Base-by-base conservation (phyloP, 2,113 vertebrate species). In the Sceloporus undulatus region DNA sequence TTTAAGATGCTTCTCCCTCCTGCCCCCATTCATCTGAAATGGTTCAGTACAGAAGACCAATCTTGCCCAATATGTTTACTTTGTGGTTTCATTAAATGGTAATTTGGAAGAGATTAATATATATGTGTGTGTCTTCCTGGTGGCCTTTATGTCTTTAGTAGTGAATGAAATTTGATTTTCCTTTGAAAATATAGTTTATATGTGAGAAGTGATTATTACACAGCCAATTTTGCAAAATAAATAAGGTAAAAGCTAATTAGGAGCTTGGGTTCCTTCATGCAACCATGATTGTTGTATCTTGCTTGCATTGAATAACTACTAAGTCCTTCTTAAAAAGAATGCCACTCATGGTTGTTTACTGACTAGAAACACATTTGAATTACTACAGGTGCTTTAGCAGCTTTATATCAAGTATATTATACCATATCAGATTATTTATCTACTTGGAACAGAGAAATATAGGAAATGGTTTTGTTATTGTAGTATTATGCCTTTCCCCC, bases 71-170 rank as follows among this genome's bases (percentile, higher is more conserved):
- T 92, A 95, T 54, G 59, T 90, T 95, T 88, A 96, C 74, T 91
- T 7, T 95, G 75, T 91, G 89, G 87, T 94, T 96, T 96, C 91
- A 91, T 97, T 95, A 93, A 94, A 79, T 93, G 92, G 92, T 95
- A 94, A 89, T 96, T 95, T 94, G 93, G 95, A 94, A 95, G 92
- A 97, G 94, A 95, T 92, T 95, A 95, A 79, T 91, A 66, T 92
- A 91, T 92, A 84, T 94, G 91, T 91, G 92, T 93, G 89, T 34
- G 34, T 34, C 34, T 93, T 94, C 86, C 73, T 93, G 59, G 73
- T 89, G 81, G 27, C 80, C 19, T n/a, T 85, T 90, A 27, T 91
- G 94, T 93, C 91, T 92, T 88, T 91, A 73, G 87, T 38, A 91
- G 89, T 90, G 91, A 90, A 94, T 96, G 42, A 70, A n/a, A 82